Evolutionary conservation across 2,797 vertebrate species (phyloP), one percentile per base, ranked within the genome.

Genomic region (Notolepis coatsorum): DNA sequence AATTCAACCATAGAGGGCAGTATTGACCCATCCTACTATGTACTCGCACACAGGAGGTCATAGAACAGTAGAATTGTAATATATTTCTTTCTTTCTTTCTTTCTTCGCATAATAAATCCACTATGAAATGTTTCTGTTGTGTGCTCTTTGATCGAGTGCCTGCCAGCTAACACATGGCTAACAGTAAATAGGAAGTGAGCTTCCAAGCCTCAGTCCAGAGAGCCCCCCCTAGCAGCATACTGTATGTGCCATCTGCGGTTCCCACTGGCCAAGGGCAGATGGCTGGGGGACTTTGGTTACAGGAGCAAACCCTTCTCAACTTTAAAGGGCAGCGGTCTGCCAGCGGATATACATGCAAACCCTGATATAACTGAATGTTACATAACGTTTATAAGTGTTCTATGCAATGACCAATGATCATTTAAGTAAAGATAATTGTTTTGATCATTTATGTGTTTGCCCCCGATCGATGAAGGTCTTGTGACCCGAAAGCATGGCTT

Each of bases 161-260:
- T 15, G 53, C n/a, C 60, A 57, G 55, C 39, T 46, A 70, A 52
- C 79, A 84, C 79, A 79, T 82, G 73, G 69, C 60, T 64, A 56
- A 71, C 73, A 73, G 75, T 73, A 68, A 79, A 84, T 52, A 64
- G 55, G 74, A 80, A 70, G 73, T 63, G 67, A 71, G 73, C 42
- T 38, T 85, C 64, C 72, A 79, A 64, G 65, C 71, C 65, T 60
- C 64, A 46, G 66, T 5, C 72, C 43, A n/a, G 55, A 70, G 70
- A 79, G 74, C 81, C 79, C 81, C 75, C 81, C 79, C 81, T 71
- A 72, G 72, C 65, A 84, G 80, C 69, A 80, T 33, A 28, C 75
- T 83, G 85, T 17, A 47, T 62, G n/a, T n/a, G 70, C 86, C 86
- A 90, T 89, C 87, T 90, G 86, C 76, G 79, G 67, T 59, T 75